These are phyloP conservation scores for Tenthredo distinguenda DNA, from an alignment of 2,888 invertebrate species.

Conservation along the genomic window DNA sequence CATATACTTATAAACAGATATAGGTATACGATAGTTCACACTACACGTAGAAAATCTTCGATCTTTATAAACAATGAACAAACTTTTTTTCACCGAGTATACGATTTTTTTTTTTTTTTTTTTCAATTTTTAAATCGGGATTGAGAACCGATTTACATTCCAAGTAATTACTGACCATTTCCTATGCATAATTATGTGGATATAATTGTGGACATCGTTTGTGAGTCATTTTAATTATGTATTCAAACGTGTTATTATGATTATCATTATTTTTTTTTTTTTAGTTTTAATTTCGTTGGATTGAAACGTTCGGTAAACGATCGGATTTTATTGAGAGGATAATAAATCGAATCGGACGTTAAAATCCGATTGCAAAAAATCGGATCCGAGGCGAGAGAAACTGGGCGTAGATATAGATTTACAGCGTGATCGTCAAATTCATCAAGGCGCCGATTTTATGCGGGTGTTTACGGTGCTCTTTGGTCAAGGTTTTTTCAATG, in stretches of 20 bases:
- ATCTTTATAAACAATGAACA: not conserved
- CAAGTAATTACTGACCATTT: too few species aligned
- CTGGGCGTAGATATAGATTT: not conserved
- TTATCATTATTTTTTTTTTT: not conserved
- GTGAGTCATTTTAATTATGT: slow-evolving; percentile 1
- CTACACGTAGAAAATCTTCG: not conserved
- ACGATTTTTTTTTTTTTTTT: not conserved
- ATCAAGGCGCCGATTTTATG: not conserved
- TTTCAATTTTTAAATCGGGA: not conserved
- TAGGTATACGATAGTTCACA: not conserved
- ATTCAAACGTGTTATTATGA: not conserved
- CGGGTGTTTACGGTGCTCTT: not conserved
- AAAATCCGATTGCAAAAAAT: not conserved
- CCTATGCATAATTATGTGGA: too few species aligned
- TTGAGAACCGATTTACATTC: not conserved
- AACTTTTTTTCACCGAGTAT: not conserved
- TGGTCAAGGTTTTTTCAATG: slow-evolving; percentile 41
- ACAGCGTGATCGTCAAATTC: not conserved
- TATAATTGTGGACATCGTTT: not conserved
- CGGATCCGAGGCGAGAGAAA: not conserved
- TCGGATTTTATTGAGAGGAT: not conserved
- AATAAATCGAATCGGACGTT: not conserved
- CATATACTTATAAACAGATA: not conserved
- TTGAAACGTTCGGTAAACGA: not conserved
- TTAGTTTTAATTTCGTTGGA: not conserved